Evolutionary conservation across 2,888 invertebrate genomes (phyloP).

Genomic region (Ormyrus nitidulus): DNA sequence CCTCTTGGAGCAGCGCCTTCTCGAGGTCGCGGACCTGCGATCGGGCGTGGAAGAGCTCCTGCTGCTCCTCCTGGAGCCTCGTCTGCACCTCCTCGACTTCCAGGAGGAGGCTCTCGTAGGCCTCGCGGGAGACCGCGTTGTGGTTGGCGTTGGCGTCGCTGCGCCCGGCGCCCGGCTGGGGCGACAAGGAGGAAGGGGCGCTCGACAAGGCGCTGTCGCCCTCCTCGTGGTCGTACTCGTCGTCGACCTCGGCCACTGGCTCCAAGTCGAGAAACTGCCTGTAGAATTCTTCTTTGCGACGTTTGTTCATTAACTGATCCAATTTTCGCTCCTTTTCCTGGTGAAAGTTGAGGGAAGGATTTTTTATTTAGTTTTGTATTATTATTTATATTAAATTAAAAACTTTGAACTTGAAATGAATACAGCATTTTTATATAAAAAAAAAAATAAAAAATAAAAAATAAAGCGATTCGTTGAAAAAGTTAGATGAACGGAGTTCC

Average conservation of each 20-base stretch:
- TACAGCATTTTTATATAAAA: no score
- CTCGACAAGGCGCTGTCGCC: slow-evolving; percentile 83
- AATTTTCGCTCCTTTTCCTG: slow-evolving; percentile 71
- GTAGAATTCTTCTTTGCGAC: slow-evolving; percentile 70
- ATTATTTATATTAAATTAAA: no score
- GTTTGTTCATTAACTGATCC: slow-evolving; percentile 69
- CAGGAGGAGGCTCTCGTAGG: slow-evolving; percentile 73
- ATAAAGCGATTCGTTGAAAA: no score
- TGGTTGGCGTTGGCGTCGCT: slow-evolving; percentile 48
- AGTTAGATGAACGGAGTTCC: no score
- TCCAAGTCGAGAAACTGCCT: slow-evolving; percentile 71
- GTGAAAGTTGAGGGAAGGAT: no score
- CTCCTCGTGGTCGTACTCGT: slow-evolving; percentile 75
- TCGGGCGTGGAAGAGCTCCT: slow-evolving; percentile 76
- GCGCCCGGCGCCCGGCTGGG: slow-evolving; percentile 77
- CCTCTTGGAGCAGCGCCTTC: slow-evolving; percentile 75
- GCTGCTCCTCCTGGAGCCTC: slow-evolving; percentile 70
- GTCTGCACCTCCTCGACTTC: slow-evolving; percentile 68
- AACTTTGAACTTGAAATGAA: no score
- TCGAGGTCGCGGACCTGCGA: slow-evolving; percentile 77
- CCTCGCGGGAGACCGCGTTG: slow-evolving; percentile 66
- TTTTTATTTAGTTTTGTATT: no score
- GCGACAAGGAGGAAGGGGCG: slow-evolving; percentile 83
- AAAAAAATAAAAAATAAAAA: no score
- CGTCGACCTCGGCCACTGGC: slow-evolving; percentile 71